Conservation (phyloP, 2,113 vertebrate genomes). For the Melanerpes formicivorus region DNA sequence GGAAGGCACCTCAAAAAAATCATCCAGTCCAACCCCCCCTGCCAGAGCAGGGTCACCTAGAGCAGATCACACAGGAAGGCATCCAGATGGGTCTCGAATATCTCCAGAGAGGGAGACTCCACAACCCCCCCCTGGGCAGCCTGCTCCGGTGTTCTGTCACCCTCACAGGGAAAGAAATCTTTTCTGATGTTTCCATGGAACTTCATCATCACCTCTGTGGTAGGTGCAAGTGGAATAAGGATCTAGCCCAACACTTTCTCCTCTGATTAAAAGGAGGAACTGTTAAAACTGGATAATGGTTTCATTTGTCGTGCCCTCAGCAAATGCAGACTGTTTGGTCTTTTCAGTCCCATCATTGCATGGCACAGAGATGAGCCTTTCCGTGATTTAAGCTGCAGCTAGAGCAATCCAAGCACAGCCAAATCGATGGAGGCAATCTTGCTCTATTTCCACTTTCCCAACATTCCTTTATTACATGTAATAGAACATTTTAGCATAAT, state of each 20-base stretch:
- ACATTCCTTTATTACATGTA: slow-evolving; percentile 41
- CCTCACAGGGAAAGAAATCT: too few species aligned
- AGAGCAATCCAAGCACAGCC: neutral
- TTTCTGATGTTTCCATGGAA: too few species aligned
- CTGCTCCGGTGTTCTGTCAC: too few species aligned
- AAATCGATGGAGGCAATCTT: slow-evolving; percentile 14
- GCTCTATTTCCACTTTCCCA: slow-evolving; percentile 39
- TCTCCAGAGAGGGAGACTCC: too few species aligned
- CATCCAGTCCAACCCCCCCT: too few species aligned
- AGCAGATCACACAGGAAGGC: too few species aligned
- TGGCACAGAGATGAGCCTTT: slow-evolving; percentile 7
- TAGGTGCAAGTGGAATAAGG: neutral
- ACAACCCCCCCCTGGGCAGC: too few species aligned
- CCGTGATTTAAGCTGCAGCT: slow-evolving; percentile 22
- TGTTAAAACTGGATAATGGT: neutral
- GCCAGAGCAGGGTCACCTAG: too few species aligned
- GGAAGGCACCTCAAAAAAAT: too few species aligned
- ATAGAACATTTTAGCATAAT: slow-evolving; percentile 59
- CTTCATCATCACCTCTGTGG: neutral
- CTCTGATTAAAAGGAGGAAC: slow-evolving; percentile 24
- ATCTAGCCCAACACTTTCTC: neutral
- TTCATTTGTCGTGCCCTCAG: slow-evolving; percentile 5
- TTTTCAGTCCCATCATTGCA: neutral
- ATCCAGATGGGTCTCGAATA: too few species aligned
- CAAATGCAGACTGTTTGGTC: slow-evolving; percentile 27